Percentiles rank a stretch among this genome's conserved stretches.
phyloP scores from a whole-genome alignment of 2,113 vertebrate species.

The Urocynchramus pylzowi region DNA sequence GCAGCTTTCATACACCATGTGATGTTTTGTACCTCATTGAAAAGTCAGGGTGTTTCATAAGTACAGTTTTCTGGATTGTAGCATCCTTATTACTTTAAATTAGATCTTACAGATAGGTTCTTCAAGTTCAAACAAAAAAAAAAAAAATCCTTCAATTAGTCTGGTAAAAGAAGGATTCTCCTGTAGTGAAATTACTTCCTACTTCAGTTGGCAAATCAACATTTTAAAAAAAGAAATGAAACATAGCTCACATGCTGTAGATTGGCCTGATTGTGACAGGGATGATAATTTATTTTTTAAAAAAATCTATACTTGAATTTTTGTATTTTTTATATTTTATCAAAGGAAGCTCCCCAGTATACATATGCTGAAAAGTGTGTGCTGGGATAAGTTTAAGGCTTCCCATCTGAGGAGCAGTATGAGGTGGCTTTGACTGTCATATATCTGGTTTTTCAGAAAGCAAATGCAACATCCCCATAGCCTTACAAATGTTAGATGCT shows the following conservation, averaged over 20 bases:
- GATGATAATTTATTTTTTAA: not conserved
- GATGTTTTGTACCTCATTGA: not conserved
- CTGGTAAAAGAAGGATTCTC: not conserved
- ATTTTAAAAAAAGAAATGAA: not conserved
- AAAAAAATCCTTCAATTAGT: not conserved
- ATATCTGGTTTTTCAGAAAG: not conserved
- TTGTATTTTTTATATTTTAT: not conserved
- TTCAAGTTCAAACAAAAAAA: not conserved
- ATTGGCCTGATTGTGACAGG: not conserved
- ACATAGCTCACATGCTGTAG: not conserved
- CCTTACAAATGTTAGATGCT: not conserved
- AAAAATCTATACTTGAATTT: not conserved
- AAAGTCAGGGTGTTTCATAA: constrained; percentile 36
- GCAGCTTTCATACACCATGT: not conserved
- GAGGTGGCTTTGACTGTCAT: not conserved
- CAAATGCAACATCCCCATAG: not conserved
- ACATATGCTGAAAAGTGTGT: not conserved
- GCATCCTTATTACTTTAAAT: constrained; percentile 19
- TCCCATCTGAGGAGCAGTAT: not conserved
- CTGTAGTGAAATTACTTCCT: not conserved
- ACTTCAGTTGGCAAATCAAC: not conserved
- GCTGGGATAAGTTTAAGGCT: not conserved
- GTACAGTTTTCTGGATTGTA: constrained; percentile 2
- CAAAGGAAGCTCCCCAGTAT: not conserved
- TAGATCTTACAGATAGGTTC: not conserved